These are phyloP conservation scores for Pollenia griseotomentosa DNA, from an alignment of 2,888 invertebrate genomes.

Conservation along the genomic window DNA sequence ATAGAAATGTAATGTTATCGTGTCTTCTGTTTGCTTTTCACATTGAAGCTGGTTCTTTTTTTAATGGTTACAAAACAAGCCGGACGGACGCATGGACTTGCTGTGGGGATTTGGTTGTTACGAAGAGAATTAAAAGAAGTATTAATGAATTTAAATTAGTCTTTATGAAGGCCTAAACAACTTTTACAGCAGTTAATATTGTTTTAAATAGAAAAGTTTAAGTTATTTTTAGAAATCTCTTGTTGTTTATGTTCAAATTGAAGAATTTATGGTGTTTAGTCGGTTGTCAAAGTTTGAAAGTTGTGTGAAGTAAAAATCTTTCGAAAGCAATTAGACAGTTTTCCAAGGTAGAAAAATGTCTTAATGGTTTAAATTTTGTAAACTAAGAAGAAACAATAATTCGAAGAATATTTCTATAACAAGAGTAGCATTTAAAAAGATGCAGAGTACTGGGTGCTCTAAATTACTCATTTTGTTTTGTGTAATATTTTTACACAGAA, in stretches of 20 bases:
- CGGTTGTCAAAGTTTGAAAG: neutral
- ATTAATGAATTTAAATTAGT: slow-evolving; percentile 47
- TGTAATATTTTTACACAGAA: too few species aligned
- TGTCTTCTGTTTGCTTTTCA: slow-evolving; percentile 36
- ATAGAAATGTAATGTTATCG: slow-evolving; percentile 61
- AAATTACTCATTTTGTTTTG: too few species aligned
- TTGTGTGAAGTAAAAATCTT: slow-evolving; percentile 19
- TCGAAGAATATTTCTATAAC: neutral
- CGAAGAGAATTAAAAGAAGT: slow-evolving; percentile 7
- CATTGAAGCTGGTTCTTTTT: slow-evolving; percentile 33
- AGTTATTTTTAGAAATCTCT: slow-evolving; percentile 33
- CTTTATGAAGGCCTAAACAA: slow-evolving; percentile 36
- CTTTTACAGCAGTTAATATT: slow-evolving; percentile 39
- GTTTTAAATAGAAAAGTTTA: slow-evolving; percentile 14
- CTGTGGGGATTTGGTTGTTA: slow-evolving; percentile 3
- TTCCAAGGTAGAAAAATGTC: neutral
- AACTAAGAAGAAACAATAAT: neutral
- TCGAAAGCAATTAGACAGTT: slow-evolving; percentile 18
- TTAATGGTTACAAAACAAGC: slow-evolving; percentile 16
- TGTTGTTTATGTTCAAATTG: neutral
- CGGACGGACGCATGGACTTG: neutral
- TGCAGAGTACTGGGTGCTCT: too few species aligned
- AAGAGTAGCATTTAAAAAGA: neutral
- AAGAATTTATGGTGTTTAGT: neutral
- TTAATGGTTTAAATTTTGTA: neutral